phyloP scores from a whole-genome alignment of 2,113 vertebrate genomes.

The Cryptomyrus ogoouensis region DNA sequence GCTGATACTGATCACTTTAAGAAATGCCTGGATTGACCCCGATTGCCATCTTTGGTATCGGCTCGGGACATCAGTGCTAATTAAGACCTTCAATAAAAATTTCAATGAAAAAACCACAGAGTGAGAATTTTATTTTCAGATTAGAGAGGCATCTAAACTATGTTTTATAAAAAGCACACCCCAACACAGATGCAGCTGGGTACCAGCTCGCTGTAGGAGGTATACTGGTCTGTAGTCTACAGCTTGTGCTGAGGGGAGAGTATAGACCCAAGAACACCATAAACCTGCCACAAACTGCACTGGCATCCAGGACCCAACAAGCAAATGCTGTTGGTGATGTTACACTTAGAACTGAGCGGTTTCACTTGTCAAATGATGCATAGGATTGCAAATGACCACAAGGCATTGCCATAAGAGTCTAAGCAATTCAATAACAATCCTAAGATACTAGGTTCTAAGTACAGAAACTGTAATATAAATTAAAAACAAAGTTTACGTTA shows the following conservation, averaged over 20 bases:
- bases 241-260: background rate
- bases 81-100: background rate
- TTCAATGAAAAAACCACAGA: background rate
- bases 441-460: background rate
- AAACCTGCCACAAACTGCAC: background rate
- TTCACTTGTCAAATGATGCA: background rate
- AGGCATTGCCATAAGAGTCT: background rate
- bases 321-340: background rate
- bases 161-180: background rate
- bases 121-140: background rate
- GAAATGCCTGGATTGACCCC: background rate
- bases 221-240: slow-evolving; percentile 4
- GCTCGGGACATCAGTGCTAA: background rate
- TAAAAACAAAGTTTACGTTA: background rate
- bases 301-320: background rate
- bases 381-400: background rate
- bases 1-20: background rate
- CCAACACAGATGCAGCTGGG: background rate
- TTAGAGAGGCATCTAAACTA: background rate
- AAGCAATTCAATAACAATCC: background rate
- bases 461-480: background rate
- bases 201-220: background rate
- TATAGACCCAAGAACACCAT: background rate
- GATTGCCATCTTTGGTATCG: background rate
- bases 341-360: background rate